Evolutionary conservation across 1,140 invertebrate species (phyloP), one percentile per base, ranked within the genome.

Genomic region (Orchestia grillus): DNA sequence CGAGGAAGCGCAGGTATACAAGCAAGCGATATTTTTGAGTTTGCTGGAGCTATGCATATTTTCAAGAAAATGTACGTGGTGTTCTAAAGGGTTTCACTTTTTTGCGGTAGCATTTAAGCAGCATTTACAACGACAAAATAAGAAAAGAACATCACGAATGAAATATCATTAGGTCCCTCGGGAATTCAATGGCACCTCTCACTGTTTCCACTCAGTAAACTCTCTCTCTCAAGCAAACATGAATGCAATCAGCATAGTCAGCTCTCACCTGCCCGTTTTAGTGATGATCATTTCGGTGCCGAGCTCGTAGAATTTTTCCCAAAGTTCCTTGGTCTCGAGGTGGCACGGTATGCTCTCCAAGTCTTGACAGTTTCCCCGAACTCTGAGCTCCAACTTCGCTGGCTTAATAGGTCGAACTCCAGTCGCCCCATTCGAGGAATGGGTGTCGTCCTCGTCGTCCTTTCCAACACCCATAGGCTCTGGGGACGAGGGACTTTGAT

Each of bases 271-370:
- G 97, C 99, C 99, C 96, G 99, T 99, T 98, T 99, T 99, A 40
- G 99, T 99, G 97, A 99, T 99, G 97, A 99, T 99, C 99, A 99
- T 99, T 97, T 99, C 99, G 0, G 99, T 99, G 96, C 99, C 99
- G 91, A 99, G 98, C 96, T 99, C 98, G 97, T 99, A 99, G 98
- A 99, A 99, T 97, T 99, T 99, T 97, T 99, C 98, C 98, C 98
- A 99, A 42, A 99, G 98, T 96, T 99, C 99, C 96, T 97, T 97
- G 43, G 97, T 97, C 97, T 98, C 98, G 95, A 98, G 97, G 96
- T 97, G 97, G 96, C 97, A 97, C 88, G 97, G 96, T 90, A 97
- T 97, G 96, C 95, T 87, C 94, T 97, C 96, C 57, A 97, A 96
- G 43, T 97, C 97, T 43, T 97, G 97, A 95, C 97, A 97, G 97